Evolutionary conservation across 2,888 invertebrate species (phyloP).

Genomic region (Dynastes hyllus): DNA sequence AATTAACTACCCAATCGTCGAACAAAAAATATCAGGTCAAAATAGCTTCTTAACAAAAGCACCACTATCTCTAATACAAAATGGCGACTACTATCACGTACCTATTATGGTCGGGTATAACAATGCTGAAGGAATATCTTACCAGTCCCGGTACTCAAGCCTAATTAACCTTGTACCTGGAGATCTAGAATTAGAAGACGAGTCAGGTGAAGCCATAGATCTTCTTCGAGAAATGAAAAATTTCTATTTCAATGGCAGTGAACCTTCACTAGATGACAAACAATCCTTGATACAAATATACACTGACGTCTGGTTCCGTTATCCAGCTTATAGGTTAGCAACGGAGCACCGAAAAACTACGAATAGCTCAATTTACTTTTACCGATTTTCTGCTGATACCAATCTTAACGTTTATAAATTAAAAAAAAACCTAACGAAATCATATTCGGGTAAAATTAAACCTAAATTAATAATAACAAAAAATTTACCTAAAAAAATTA

Average conservation of each 20-base stretch:
- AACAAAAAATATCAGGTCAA: conserved; percentile 51
- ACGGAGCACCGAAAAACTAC: conserved; percentile 5
- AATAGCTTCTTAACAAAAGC: conserved; percentile 52
- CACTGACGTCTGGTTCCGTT: conserved; percentile 33
- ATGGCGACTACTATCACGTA: conserved; percentile 53
- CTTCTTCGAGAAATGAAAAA: not conserved
- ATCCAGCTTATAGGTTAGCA: conserved; percentile 29
- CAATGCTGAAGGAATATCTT: conserved; percentile 48
- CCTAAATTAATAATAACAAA: too few relatives aligned
- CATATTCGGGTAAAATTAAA: conserved; percentile 51
- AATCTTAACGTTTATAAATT: conserved; percentile 30
- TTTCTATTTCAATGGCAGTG: not conserved
- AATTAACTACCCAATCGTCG: conserved; percentile 49
- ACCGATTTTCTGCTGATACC: conserved; percentile 44
- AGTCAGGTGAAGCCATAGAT: not conserved
- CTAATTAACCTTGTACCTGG: conserved; percentile 25
- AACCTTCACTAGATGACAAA: not conserved
- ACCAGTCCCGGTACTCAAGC: conserved; percentile 43
- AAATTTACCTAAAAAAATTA: not conserved
- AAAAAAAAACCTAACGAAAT: conserved; percentile 33
- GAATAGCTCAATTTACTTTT: conserved; percentile 27
- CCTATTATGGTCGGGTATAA: conserved; percentile 55
- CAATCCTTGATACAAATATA: conserved; percentile 18
- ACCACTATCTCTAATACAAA: conserved; percentile 48
- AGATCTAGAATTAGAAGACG: conserved; percentile 17